These are phyloP conservation scores for Megaptera novaeangliae DNA, from an alignment of 2,113 vertebrate genomes.

Conservation along the genomic window DNA sequence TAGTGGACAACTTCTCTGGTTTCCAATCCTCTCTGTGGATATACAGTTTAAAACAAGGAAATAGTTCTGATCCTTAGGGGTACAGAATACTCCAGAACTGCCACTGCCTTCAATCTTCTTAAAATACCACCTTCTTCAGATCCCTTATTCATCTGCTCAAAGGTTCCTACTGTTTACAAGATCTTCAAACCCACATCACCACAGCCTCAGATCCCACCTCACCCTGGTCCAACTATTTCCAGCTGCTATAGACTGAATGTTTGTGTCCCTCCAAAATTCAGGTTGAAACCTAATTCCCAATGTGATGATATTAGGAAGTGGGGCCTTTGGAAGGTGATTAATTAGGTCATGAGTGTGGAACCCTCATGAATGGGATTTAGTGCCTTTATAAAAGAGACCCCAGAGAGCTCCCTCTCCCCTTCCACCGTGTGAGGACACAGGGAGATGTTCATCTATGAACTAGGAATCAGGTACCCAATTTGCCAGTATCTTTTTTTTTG, in stretches of 20 bases:
- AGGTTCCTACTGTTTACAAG: not conserved
- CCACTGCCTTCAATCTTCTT: not conserved
- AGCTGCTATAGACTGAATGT: not conserved
- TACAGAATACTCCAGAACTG: not conserved
- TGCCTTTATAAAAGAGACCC: not conserved
- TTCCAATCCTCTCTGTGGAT: not conserved
- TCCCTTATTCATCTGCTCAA: not conserved
- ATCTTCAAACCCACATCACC: not conserved
- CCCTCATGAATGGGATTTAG: not conserved
- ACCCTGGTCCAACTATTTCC: no score
- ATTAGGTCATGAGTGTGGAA: not conserved
- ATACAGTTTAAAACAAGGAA: conserved; percentile 4
- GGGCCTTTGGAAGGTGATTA: not conserved
- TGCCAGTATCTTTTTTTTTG: not conserved
- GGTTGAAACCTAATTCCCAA: not conserved
- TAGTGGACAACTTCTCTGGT: not conserved
- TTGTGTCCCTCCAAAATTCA: not conserved
- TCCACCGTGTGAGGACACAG: not conserved
- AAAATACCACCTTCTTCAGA: not conserved
- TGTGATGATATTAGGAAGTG: not conserved
- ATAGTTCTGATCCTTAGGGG: not conserved
- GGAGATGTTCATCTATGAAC: not conserved
- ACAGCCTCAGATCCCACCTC: not conserved
- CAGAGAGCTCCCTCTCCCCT: not conserved
- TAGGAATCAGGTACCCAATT: not conserved